phyloP scores from a whole-genome alignment of 2,113 vertebrate species.

The Theristicus caerulescens region DNA sequence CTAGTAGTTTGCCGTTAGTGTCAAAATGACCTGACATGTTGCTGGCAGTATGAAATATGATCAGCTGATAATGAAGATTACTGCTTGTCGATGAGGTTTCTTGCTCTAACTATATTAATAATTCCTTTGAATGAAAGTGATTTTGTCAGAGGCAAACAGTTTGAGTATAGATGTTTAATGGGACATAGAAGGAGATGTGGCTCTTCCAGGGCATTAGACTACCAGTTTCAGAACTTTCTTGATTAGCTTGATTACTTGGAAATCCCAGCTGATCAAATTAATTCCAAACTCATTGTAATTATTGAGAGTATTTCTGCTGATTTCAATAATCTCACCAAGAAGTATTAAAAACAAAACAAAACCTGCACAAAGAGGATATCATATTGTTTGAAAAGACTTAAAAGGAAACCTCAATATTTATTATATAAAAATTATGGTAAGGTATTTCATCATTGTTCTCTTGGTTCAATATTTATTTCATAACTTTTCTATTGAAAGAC shows the following conservation, averaged over 20 bases:
- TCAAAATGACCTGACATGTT: neutral
- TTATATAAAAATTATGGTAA: neutral
- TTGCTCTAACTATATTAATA: neutral
- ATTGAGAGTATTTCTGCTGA: neutral
- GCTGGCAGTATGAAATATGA: neutral
- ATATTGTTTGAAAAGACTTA: neutral
- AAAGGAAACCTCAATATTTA: neutral
- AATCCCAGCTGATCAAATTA: neutral
- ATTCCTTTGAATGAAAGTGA: neutral
- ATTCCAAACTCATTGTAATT: neutral
- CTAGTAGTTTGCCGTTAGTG: neutral
- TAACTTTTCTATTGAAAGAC: neutral
- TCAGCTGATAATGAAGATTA: slow-evolving; percentile 1
- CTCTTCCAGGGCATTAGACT: neutral
- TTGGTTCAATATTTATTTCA: neutral
- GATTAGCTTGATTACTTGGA: neutral
- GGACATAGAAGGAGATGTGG: neutral
- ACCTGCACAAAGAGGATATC: neutral
- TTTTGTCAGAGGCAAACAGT: neutral
- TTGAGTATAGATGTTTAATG: neutral
- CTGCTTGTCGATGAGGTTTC: neutral
- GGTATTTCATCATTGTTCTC: neutral
- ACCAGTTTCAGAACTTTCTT: neutral
- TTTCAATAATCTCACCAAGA: neutral
- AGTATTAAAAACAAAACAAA: neutral